Percentiles rank a stretch among this genome's conserved stretches.
phyloP scores from a whole-genome alignment of 2,888 invertebrate species.

The Ptycholaimellus sp. region DNA sequence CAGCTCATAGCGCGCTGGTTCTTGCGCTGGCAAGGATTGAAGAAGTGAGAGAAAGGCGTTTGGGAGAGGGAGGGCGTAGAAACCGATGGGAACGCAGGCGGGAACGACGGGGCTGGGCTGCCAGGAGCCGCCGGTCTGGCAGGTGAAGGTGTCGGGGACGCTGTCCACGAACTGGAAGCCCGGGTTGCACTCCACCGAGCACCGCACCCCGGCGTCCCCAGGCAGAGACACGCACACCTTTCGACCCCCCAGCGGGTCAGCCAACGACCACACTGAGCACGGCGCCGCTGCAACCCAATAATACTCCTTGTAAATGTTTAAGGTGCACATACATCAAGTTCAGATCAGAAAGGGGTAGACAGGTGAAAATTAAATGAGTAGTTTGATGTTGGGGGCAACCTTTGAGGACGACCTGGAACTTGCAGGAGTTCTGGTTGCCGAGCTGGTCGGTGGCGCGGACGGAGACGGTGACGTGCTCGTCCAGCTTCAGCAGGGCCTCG shows the following conservation, averaged over 20 bases:
- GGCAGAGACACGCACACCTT: constrained; percentile 45
- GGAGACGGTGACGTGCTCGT: constrained; percentile 13
- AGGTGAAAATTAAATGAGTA: no score
- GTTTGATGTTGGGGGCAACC: no score
- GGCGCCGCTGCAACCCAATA: constrained; percentile 20
- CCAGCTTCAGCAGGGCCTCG: constrained; percentile 12
- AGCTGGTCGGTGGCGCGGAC: constrained; percentile 18
- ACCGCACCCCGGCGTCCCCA: constrained; percentile 39
- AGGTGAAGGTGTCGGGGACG: constrained; percentile 37
- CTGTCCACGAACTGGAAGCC: constrained; percentile 20
- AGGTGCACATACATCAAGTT: no score
- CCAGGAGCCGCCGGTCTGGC: constrained; percentile 54
- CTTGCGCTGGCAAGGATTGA: constrained; percentile 14
- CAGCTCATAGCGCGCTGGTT: constrained; percentile 24
- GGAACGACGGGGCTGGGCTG: constrained; percentile 65
- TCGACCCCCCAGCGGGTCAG: constrained; percentile 55
- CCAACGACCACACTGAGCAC: constrained; percentile 78
- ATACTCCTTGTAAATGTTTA: no score
- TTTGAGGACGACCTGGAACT: constrained; percentile 23
- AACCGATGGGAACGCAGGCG: constrained; percentile 74
- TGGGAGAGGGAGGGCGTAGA: not conserved
- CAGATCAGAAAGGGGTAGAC: no score
- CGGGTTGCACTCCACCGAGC: constrained; percentile 26
- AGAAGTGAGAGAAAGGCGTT: not conserved
- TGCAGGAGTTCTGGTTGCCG: constrained; percentile 21